phyloP scores from a whole-genome alignment of 2,797 vertebrate species.

The Chloroceryle inda region DNA sequence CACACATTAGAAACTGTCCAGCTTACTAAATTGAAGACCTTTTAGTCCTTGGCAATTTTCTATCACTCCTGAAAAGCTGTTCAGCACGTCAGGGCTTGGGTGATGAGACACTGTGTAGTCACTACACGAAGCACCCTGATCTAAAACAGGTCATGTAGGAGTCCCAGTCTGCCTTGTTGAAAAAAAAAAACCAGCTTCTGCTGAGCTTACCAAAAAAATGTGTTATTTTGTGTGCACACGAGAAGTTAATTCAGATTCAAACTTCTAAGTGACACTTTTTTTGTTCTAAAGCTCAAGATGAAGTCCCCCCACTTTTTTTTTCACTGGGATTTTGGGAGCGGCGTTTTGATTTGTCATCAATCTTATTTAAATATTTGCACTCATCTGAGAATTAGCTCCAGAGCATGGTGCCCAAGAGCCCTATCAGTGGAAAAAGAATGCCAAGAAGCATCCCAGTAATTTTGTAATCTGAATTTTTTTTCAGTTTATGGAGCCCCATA shows the following conservation, averaged over 20 bases:
- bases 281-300: neutral
- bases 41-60: constrained; percentile 6
- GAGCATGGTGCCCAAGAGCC: neutral
- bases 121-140: neutral
- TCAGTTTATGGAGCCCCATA: neutral
- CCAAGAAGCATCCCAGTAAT: neutral
- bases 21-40: neutral
- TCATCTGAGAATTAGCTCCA: neutral
- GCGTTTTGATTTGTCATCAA: neutral
- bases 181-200: neutral
- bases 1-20: neutral
- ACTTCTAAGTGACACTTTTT: neutral
- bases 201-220: rapidly evolving
- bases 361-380: neutral
- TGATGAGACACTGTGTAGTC: neutral
- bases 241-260: neutral
- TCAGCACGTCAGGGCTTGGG: constrained; percentile 13
- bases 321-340: rapidly evolving
- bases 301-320: neutral
- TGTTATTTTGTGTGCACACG: rapidly evolving
- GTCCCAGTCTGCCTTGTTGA: neutral
- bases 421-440: neutral
- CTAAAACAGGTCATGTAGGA: neutral
- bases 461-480: neutral
- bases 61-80: constrained; percentile 14